Base-by-base conservation (phyloP, 2,797 vertebrate genomes). In the Manis crassicaudata region DNA sequence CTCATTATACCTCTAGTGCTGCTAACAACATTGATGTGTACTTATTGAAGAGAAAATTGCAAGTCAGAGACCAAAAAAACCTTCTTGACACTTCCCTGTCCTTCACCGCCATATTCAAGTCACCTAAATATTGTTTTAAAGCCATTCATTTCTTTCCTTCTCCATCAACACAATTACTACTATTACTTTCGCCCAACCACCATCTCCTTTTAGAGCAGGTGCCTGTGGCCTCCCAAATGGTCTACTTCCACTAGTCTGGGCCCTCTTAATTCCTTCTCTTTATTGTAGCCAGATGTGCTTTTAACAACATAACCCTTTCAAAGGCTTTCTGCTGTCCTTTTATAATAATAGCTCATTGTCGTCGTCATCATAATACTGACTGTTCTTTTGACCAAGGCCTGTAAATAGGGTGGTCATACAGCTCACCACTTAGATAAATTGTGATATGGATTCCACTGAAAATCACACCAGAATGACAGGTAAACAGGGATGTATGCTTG, bases 401-500 rank as follows among this genome's bases (percentile, higher is more conserved):
- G 4, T 35, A 17, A 62, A 29, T 7, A n/a, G 35, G 7, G 62
- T 14, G 25, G 20, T 20, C 40, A 0, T 65, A 14, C 7, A 18
- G 20, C 25, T n/a, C 18, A 17, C 29, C 11, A 6, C n/a, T 86
- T 43, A 27, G 14, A 1, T 0, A 6, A 21, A 11, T 46, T 46
- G 54, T 23, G n/a, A 10, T 65, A 29, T 29, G 52, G 14, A 10
- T 4, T 0, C 21, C n/a, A 6, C 1, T 37, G n/a, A 23, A 43
- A 72, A 5, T 67, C 56, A 62, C 9, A 3, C 52, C 13, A 37
- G 25, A 21, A 23, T 12, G 40, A 11, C 5, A 2, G 32, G 77
- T n/a, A 29, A n/a, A n/a, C n/a, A 23, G 16, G 32, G 14, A 2
- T 6, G 1, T 40, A 29, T 0, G 17, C 7, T 27, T 10, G 32